Percentiles rank a stretch among this genome's conserved stretches.
phyloP scores from a whole-genome alignment of 23 tunicate genomes.

The Halocynthia roretzi region DNA sequence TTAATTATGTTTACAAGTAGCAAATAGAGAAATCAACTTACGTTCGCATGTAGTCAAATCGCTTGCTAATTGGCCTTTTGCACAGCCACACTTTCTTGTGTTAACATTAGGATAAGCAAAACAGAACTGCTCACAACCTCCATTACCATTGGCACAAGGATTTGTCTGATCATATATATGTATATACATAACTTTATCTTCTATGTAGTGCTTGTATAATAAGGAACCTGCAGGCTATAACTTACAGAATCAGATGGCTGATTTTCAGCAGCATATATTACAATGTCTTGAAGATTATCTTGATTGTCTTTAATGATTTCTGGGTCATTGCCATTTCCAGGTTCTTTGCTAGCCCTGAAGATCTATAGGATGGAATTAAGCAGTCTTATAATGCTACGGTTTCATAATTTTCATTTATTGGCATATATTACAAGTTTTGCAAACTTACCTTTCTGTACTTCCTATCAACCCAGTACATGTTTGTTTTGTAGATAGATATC shows the following conservation, averaged over 20 bases:
- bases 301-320: constrained; percentile 32
- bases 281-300: constrained; percentile 42
- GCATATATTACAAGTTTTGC: background rate
- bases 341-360: constrained; percentile 65
- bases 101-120: constrained; percentile 61
- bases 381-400: background rate
- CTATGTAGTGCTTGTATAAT: background rate
- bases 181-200: background rate
- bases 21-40: background rate
- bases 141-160: constrained; percentile 60
- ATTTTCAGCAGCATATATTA: constrained; percentile 33
- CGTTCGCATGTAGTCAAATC: constrained; percentile 52
- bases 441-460: constrained; percentile 35
- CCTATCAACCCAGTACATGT: constrained; percentile 75
- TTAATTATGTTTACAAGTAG: too few relatives aligned
- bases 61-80: constrained; percentile 30
- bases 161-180: constrained; percentile 30
- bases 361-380: constrained; percentile 14
- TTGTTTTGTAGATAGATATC: constrained; percentile 35
- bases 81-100: constrained; percentile 42
- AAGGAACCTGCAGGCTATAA: background rate
- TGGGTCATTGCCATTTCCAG: constrained; percentile 34
- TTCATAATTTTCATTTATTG: background rate
- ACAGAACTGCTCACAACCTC: constrained; percentile 80
- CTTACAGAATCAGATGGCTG: constrained; percentile 54